Conservation (phyloP, 2,888 invertebrate genomes). For the Hipparchia semele region DNA sequence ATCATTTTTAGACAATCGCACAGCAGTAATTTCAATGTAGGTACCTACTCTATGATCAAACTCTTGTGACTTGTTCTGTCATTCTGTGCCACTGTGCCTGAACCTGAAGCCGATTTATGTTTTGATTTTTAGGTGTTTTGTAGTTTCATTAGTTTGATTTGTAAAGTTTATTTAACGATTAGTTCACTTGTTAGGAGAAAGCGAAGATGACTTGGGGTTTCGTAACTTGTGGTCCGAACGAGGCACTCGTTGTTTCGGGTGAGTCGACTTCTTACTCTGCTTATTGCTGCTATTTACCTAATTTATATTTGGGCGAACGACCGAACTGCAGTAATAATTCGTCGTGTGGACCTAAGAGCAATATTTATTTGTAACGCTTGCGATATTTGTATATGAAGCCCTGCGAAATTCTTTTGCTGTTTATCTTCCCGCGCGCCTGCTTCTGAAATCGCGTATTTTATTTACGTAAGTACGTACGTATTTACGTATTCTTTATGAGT, state of each 20-base stretch:
- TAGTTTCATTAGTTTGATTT: conserved; percentile 53
- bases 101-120: conserved; percentile 57
- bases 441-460: not conserved
- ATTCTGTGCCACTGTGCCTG: conserved; percentile 26
- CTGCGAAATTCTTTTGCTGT: conserved; percentile 7
- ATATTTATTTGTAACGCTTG: not conserved
- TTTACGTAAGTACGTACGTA: not conserved
- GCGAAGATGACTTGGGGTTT: conserved; percentile 91
- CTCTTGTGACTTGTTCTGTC: conserved; percentile 7
- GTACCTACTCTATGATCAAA: no score
- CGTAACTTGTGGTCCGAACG: conserved; percentile 97
- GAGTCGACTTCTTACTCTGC: conserved; percentile 49
- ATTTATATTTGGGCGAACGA: conserved; percentile 2
- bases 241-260: conserved; percentile 97
- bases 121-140: conserved; percentile 51
- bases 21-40: no score
- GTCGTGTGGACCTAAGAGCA: not conserved
- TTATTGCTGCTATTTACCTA: not conserved
- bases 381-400: conserved; percentile 1
- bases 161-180: conserved; percentile 50
- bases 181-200: conserved; percentile 39
- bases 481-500: not conserved
- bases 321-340: not conserved
- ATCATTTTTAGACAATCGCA: no score
- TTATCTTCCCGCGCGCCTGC: not conserved